phyloP scores from a whole-genome alignment of 2,888 invertebrate genomes.

The Napeogenes inachia region DNA sequence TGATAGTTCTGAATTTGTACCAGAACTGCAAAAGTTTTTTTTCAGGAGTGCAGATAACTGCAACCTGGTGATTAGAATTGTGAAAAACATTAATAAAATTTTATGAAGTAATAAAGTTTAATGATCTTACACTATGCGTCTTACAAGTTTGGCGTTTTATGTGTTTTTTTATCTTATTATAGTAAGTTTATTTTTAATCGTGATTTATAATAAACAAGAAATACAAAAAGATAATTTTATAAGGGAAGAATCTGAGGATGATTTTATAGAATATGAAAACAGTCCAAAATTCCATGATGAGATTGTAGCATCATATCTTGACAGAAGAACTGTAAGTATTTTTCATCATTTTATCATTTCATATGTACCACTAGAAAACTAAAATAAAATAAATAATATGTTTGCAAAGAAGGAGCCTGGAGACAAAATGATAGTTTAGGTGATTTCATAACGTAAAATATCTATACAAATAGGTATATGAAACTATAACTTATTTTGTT shows the following conservation, averaged over 20 bases:
- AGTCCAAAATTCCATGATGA: slow-evolving; percentile 15
- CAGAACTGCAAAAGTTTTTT: too few relatives aligned
- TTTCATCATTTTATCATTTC: not conserved
- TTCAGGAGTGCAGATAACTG: not conserved
- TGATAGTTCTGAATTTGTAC: not conserved
- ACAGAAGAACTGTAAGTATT: slow-evolving; percentile 39
- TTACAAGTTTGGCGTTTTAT: slow-evolving; percentile 9
- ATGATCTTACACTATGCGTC: slow-evolving; percentile 8
- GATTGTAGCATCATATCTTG: slow-evolving; percentile 36
- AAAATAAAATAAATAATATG: too few relatives aligned
- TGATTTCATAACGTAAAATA: too few relatives aligned
- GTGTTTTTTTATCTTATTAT: slow-evolving; percentile 19
- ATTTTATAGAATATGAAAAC: not conserved
- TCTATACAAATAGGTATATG: too few relatives aligned
- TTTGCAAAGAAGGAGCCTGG: too few relatives aligned
- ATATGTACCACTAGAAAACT: too few relatives aligned
- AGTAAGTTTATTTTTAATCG: slow-evolving; percentile 20
- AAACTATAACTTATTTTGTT: too few relatives aligned
- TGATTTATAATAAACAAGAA: slow-evolving; percentile 19
- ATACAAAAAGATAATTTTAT: slow-evolving; percentile 11
- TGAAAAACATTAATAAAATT: not conserved
- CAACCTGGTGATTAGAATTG: not conserved
- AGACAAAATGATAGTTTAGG: too few relatives aligned
- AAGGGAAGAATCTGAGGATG: slow-evolving; percentile 1
- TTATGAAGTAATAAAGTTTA: not conserved